phyloP scores from a whole-genome alignment of 1,140 invertebrate species.

The Drosophila punjabiensis region DNA sequence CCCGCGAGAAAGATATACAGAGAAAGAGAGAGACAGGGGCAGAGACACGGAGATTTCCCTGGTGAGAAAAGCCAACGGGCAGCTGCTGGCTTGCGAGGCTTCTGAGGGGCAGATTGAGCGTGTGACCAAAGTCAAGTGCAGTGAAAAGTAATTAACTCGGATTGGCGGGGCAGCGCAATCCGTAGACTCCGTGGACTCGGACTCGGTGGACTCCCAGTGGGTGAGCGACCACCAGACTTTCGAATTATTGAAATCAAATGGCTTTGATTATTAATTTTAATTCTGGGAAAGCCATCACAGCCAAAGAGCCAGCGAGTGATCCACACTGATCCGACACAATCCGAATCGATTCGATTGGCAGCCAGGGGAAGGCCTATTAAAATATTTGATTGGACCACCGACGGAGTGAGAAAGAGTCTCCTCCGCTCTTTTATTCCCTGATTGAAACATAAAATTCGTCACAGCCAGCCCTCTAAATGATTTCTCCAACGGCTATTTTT shows the following conservation, averaged over 20 bases:
- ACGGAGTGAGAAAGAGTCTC: slow-evolving; percentile 37
- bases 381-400: slow-evolving; percentile 81
- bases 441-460: slow-evolving; percentile 66
- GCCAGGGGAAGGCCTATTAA: slow-evolving; percentile 61
- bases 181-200: neutral
- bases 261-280: slow-evolving; percentile 72
- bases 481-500: slow-evolving; percentile 49
- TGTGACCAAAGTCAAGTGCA: slow-evolving; percentile 84
- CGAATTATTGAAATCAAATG: slow-evolving; percentile 82
- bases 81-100: slow-evolving; percentile 40
- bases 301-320: too few species aligned
- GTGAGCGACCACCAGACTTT: slow-evolving; percentile 68
- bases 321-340: slow-evolving; percentile 49
- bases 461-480: slow-evolving; percentile 52
- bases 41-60: slow-evolving; percentile 71
- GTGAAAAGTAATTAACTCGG: slow-evolving; percentile 83
- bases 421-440: slow-evolving; percentile 21
- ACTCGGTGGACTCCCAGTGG: slow-evolving; percentile 44
- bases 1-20: slow-evolving; percentile 19
- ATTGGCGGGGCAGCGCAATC: slow-evolving; percentile 58
- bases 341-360: slow-evolving; percentile 78
- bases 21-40: slow-evolving; percentile 8
- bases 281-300: slow-evolving; percentile 41
- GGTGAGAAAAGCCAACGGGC: slow-evolving; percentile 81
- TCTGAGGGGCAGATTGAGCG: slow-evolving; percentile 68